phyloP scores from a whole-genome alignment of 2,888 invertebrate genomes.

The Andrena fulva region DNA sequence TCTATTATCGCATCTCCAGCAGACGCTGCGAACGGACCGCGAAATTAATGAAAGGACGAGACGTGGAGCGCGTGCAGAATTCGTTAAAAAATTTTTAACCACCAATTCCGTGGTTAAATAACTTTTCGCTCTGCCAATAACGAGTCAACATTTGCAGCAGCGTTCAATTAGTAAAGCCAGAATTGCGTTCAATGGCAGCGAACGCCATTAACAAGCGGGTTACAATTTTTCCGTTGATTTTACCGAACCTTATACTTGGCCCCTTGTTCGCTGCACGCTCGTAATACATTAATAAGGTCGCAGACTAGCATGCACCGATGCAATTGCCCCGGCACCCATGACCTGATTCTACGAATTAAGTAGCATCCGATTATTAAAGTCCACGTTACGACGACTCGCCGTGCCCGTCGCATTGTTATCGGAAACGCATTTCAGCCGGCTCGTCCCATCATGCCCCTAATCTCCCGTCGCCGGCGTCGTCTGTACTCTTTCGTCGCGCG shows the following conservation, averaged over 20 bases:
- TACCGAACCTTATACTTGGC: neutral
- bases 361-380: slow-evolving; percentile 62
- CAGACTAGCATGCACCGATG: slow-evolving; percentile 44
- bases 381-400: slow-evolving; percentile 47
- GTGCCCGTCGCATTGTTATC: slow-evolving; percentile 20
- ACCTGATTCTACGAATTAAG: slow-evolving; percentile 58
- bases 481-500: neutral
- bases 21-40: too few species aligned
- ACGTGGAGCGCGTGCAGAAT: neutral
- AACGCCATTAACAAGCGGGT: neutral
- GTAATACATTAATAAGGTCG: slow-evolving; percentile 55
- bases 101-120: neutral
- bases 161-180: too few species aligned
- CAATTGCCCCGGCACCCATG: slow-evolving; percentile 58
- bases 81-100: slow-evolving; percentile 31
- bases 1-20: too few species aligned
- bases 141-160: too few species aligned
- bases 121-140: too few species aligned
- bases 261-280: slow-evolving; percentile 30
- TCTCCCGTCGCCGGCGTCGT: slow-evolving; percentile 1
- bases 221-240: slow-evolving; percentile 17
- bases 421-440: slow-evolving; percentile 35
- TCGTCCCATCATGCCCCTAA: neutral
- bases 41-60: neutral
- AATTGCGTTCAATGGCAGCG: neutral